Conservation (phyloP, 1,140 invertebrate genomes). For the Drosophila erecta region DNA sequence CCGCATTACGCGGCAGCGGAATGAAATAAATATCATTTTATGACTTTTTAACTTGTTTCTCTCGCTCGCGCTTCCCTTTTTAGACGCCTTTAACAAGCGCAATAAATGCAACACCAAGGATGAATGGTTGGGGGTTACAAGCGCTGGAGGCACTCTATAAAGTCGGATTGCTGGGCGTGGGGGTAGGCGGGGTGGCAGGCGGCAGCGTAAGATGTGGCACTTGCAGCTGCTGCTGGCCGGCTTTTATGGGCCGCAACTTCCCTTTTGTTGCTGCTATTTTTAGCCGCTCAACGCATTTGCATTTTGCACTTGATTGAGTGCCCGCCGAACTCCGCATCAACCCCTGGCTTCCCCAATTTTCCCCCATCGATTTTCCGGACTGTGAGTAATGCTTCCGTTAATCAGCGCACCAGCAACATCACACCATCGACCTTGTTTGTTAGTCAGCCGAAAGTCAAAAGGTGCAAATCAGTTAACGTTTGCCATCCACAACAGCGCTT, state of each 20-base stretch:
- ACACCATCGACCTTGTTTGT: constrained; percentile 5
- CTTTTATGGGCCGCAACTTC: constrained; percentile 70
- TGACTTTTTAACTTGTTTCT: constrained; percentile 82
- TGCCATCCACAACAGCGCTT: constrained; percentile 52
- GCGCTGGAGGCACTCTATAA: background rate
- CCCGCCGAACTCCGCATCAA: constrained; percentile 4
- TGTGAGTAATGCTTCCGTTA: constrained; percentile 78
- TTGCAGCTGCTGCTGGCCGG: constrained; percentile 48
- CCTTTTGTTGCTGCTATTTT: constrained; percentile 74
- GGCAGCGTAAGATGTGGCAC: constrained; percentile 34
- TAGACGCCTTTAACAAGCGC: constrained; percentile 76
- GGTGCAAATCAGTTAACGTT: constrained; percentile 77
- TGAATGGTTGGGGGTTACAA: background rate
- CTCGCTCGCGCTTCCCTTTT: constrained; percentile 40
- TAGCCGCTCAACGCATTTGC: constrained; percentile 72
- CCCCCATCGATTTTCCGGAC: constrained; percentile 9
- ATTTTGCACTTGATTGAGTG: constrained; percentile 77
- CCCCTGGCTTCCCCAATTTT: background rate
- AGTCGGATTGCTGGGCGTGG: too few species aligned
- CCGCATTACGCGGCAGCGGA: constrained; percentile 67
- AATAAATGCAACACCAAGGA: constrained; percentile 76
- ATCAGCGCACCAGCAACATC: constrained; percentile 41
- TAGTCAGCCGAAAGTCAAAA: constrained; percentile 57
- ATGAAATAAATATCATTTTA: constrained; percentile 83
- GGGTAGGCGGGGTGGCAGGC: background rate